Percentiles rank a stretch among this genome's conserved stretches.
These are phyloP conservation scores for Falco biarmicus DNA, from an alignment of 2,797 vertebrate genomes.

Conservation along the genomic window DNA sequence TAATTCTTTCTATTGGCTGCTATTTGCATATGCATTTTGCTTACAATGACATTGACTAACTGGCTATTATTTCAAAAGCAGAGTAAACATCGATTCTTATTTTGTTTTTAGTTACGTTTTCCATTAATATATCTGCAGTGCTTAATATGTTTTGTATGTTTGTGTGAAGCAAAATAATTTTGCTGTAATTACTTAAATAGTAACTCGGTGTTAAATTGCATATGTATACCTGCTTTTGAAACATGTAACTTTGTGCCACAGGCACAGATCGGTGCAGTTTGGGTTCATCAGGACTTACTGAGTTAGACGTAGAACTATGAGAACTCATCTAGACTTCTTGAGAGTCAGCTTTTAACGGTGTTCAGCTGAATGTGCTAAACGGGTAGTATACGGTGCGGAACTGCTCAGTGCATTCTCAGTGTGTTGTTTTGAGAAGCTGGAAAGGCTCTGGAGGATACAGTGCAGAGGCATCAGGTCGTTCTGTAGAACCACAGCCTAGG, in stretches of 20 bases:
- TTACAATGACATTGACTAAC: not conserved
- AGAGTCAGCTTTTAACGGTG: not conserved
- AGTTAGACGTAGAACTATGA: not conserved
- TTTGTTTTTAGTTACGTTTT: not conserved
- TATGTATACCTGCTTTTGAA: not conserved
- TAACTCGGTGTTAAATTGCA: not conserved
- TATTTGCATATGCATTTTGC: not conserved
- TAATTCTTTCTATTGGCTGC: not conserved
- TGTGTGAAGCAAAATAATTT: slow-evolving; percentile 3
- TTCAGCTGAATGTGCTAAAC: not conserved
- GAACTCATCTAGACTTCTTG: not conserved
- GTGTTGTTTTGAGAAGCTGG: not conserved
- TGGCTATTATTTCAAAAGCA: slow-evolving; percentile 9
- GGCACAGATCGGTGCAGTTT: not conserved
- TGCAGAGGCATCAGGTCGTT: not conserved
- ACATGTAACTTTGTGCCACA: not conserved
- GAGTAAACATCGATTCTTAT: not conserved
- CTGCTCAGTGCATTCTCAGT: not conserved
- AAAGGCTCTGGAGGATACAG: not conserved
- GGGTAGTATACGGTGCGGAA: not conserved
- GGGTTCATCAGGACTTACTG: not conserved
- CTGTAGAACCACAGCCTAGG: not conserved
- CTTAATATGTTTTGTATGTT: slow-evolving; percentile 11
- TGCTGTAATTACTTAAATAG: slow-evolving; percentile 3
- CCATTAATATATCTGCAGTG: not conserved